Base-by-base conservation (phyloP, 2,797 vertebrate species). In the Fringilla coelebs region DNA sequence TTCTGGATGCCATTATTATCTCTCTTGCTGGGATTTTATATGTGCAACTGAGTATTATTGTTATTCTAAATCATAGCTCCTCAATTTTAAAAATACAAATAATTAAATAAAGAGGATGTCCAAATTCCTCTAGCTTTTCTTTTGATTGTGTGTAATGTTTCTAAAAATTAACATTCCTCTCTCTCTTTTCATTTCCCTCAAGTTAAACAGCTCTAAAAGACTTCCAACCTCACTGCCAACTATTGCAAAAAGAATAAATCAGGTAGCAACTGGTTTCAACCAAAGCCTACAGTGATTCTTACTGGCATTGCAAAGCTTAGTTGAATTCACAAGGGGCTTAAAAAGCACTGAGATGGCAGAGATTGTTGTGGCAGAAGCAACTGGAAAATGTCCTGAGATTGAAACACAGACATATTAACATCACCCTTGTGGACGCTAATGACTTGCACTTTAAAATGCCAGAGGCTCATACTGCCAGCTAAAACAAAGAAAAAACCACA, bases 341-440 rank as follows among this genome's bases (percentile, higher is more conserved):
- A 46, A 96, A 98, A 94, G 97, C 98, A 98, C 95, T 98, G 98
- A 98, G 95, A 97, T 97, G 98, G 97, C 98, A 98, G 97, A 98
- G 97, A 98, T 98, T 97, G 97, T 96, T 98, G 96, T 98, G 98
- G 98, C 98, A 98, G 98, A 97, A 98, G 98, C 98, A 98, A 98
- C 98, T 98, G 98, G 98, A 98, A 98, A 98, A 97, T 97, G 98
- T 98, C 98, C 96, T 93, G 97, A 98, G 98, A 98, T 97, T 98
- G 98, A 98, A 98, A 98, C 95, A 96, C 98, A 98, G 97, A 98
- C 97, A 97, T 98, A 98, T 98, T 98, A 98, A 97, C 98, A 97
- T 98, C 97, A 98, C 97, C 96, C 98, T 95, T 72, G 97, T 97
- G 97, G 96, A 98, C 95, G 96, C 96, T 98, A 98, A 98, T 98